Evolutionary conservation across 2,113 vertebrate species (phyloP), one percentile per base, ranked within the genome.

Genomic region (Ceratotherium simum): DNA sequence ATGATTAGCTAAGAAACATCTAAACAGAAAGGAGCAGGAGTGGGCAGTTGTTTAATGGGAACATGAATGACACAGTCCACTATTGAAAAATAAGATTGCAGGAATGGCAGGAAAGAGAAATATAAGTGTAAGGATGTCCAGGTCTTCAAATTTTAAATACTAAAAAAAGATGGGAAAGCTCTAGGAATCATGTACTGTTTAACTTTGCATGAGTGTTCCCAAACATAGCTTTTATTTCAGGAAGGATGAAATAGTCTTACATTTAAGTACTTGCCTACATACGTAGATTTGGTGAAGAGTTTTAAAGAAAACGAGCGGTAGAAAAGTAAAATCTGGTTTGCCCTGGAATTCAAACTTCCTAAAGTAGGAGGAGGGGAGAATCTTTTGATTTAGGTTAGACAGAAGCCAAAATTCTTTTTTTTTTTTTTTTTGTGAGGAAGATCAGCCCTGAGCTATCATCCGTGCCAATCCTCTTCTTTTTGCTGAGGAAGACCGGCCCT

Each of bases 101-200:
- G 62, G 51, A 92, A 73, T 82, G 33, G 21, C 33, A 94, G 54
- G n/a, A 96, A 92, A 94, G 60, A 86, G 7, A 96, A 95, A 60
- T 90, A 46, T 54, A 90, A 89, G 39, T 78, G 33, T 92, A 78
- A 94, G 31, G 6, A 94, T 72, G 54, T 78, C 46, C 33, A 48
- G 64, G 10, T 86, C 54, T 96, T 64, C 25, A 80, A 56, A 95
- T 97, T 65, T 94, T 79, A 96, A 93, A 82, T 88, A 54, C 13
- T 48, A 42, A 81, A 92, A 51, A 95, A 96, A 92, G 16, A 56
- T 86, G 25, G 60, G 31, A 92, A 72, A 81, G 39, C 16, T 23
- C 97, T 94, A 54, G 36, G 20, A 94, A 82, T 91, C 94, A 69
- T 65, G 18, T 92, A 48, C 33, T 58, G 10, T 72, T 90, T 69